phyloP scores from a whole-genome alignment of 2,888 invertebrate species.

The Synergus umbraculus region DNA sequence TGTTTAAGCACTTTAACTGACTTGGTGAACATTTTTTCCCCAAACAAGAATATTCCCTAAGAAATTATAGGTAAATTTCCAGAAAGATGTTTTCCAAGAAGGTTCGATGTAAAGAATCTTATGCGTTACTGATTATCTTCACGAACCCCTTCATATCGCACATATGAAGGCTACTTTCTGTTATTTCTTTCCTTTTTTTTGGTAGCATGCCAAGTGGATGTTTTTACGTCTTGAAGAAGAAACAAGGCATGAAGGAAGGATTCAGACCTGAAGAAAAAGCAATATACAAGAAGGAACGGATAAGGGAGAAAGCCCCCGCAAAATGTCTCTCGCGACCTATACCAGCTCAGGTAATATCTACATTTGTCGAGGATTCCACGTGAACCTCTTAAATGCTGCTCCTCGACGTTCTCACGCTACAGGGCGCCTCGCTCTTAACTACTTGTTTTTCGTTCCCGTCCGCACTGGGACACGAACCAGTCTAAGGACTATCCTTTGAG shows the following conservation, averaged over 20 bases:
- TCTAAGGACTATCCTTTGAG: slow-evolving; percentile 40
- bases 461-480: slow-evolving; percentile 33
- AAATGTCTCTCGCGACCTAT: slow-evolving; percentile 39
- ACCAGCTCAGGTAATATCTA: slow-evolving; percentile 61
- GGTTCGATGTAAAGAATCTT: too few relatives aligned
- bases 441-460: slow-evolving; percentile 41
- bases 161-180: background rate
- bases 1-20: too few relatives aligned
- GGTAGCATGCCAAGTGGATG: slow-evolving; percentile 24
- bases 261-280: slow-evolving; percentile 4
- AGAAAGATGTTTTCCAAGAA: too few relatives aligned
- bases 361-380: slow-evolving; percentile 66
- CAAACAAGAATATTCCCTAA: too few relatives aligned
- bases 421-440: slow-evolving; percentile 34
- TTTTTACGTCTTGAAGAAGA: background rate
- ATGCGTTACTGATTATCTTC: background rate
- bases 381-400: slow-evolving; percentile 54
- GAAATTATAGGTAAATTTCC: too few relatives aligned
- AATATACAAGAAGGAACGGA: background rate
- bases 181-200: background rate
- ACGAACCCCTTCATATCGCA: too few relatives aligned
- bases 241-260: slow-evolving; percentile 30
- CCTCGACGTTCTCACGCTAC: slow-evolving; percentile 43
- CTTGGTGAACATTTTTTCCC: too few relatives aligned
- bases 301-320: slow-evolving; percentile 9